phyloP scores from a whole-genome alignment of 2,797 vertebrate genomes.

The Threskiornis aethiopicus region DNA sequence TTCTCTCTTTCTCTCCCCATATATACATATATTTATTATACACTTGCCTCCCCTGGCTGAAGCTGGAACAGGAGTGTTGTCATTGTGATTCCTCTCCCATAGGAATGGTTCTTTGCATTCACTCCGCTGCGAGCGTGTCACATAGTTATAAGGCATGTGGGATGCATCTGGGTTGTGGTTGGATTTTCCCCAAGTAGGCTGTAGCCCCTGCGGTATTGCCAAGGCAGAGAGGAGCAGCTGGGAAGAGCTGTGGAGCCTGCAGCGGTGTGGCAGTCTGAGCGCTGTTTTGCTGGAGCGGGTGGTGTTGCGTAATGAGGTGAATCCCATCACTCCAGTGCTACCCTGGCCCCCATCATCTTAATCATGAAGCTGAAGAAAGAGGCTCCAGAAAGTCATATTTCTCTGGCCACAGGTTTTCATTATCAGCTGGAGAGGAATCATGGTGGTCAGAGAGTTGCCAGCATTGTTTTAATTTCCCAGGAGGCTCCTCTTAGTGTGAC shows the following conservation, averaged over 20 bases:
- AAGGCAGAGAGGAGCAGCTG: neutral
- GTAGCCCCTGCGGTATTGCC: neutral
- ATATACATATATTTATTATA: neutral
- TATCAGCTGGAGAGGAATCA: neutral
- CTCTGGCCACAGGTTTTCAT: neutral
- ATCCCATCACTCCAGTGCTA: neutral
- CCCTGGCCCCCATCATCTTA: accelerated
- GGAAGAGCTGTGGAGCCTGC: neutral
- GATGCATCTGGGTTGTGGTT: neutral
- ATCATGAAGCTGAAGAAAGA: neutral
- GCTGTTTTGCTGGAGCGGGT: neutral
- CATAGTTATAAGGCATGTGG: neutral
- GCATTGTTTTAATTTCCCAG: constrained; percentile 54
- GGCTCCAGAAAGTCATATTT: neutral
- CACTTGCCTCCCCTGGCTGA: neutral
- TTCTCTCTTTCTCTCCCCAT: neutral
- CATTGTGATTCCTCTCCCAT: neutral
- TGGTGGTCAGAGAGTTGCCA: neutral
- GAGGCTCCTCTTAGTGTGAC: constrained; percentile 8
- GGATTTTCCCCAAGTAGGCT: neutral
- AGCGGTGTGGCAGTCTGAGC: accelerated
- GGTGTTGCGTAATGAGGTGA: neutral
- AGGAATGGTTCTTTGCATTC: neutral
- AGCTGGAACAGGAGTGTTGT: neutral
- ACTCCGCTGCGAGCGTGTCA: neutral